Conservation (phyloP, 2,113 vertebrate genomes). For the Brevimyrus niger region DNA sequence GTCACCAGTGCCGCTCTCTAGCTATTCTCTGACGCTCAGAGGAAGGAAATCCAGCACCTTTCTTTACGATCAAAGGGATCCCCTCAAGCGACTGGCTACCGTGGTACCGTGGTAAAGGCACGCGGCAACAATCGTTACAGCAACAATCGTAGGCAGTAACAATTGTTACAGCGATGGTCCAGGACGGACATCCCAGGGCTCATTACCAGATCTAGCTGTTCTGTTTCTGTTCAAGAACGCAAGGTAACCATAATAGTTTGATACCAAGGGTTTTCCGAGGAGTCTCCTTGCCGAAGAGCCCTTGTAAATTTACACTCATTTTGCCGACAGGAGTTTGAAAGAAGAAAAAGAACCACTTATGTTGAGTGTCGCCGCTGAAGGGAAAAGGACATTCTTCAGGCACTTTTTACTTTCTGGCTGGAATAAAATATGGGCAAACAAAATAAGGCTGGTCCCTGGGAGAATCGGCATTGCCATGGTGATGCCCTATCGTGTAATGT, state of each 20-base stretch:
- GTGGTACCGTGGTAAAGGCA: not conserved
- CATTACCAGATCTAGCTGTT: not conserved
- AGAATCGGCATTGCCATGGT: not conserved
- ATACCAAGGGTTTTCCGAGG: not conserved
- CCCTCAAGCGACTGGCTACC: not conserved
- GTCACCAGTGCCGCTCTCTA: not conserved
- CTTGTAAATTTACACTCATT: not conserved
- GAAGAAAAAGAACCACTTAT: not conserved
- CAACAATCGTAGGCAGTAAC: not conserved
- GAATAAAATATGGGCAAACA: slow-evolving; percentile 1
- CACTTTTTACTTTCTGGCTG: not conserved
- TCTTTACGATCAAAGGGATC: not conserved
- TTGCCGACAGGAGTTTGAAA: not conserved
- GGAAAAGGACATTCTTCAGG: not conserved
- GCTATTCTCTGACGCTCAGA: not conserved
- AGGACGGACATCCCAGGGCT: not conserved
- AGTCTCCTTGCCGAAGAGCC: not conserved
- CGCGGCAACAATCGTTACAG: not conserved
- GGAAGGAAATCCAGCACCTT: not conserved
- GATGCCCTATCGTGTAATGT: not conserved
- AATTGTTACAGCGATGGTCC: not conserved
- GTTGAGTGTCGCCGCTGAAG: not conserved
- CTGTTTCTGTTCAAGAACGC: not conserved
- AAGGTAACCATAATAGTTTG: not conserved
- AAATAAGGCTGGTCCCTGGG: not conserved